Percentiles rank a stretch among this genome's conserved stretches.
Conservation (phyloP, 2,888 invertebrate species). For the Iphiclides podalirius region DNA sequence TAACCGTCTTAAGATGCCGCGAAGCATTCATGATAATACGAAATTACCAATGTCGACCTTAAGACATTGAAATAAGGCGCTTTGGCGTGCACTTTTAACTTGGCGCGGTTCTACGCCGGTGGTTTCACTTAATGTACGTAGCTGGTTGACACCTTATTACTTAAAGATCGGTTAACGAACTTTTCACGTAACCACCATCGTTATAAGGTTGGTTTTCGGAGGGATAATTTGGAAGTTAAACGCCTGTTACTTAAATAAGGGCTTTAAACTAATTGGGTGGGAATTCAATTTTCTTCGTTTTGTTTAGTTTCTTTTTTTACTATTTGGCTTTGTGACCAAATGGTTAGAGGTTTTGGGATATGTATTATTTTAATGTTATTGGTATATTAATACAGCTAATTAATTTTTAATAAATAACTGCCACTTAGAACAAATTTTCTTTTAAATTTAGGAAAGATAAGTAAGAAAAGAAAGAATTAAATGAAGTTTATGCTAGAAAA, state of each 20-base stretch:
- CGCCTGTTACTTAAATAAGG: conserved; percentile 3
- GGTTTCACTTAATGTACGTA: conserved; percentile 62
- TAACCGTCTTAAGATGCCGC: conserved; percentile 31
- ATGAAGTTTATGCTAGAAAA: no score
- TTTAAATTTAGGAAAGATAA: no score
- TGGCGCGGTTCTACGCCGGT: conserved; percentile 40
- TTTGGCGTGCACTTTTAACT: neutral
- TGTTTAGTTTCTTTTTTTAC: conserved; percentile 10
- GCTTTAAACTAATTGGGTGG: conserved; percentile 9
- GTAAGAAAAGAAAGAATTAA: no score
- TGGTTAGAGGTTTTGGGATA: no score
- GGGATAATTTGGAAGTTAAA: neutral
- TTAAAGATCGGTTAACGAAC: conserved; percentile 17
- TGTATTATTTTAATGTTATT: no score
- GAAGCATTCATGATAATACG: conserved; percentile 18
- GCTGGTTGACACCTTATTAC: conserved; percentile 59
- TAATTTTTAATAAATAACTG: no score
- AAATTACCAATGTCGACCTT: conserved; percentile 28
- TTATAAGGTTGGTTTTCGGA: conserved; percentile 20
- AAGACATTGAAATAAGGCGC: conserved; percentile 26
- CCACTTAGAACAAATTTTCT: no score
- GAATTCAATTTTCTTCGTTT: conserved; percentile 3
- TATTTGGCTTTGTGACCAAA: no score
- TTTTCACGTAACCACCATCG: conserved; percentile 15
- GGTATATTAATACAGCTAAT: no score